Conservation (phyloP, 2,113 vertebrate genomes). For the Miniopterus natalensis region DNA sequence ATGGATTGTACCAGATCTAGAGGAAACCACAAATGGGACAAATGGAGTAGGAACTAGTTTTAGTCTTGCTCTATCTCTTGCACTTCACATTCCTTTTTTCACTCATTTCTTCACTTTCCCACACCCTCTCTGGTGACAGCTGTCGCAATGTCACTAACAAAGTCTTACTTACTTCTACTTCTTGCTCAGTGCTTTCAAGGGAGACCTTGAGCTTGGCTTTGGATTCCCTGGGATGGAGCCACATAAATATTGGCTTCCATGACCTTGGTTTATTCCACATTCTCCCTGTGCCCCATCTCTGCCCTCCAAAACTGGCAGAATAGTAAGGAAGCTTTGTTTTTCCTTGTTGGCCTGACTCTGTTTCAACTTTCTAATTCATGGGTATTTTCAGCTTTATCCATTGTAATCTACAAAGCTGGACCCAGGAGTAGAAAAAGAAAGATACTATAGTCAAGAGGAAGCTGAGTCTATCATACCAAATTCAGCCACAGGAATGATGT, state of each 20-base stretch:
- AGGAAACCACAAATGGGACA: background rate
- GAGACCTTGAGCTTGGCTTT: background rate
- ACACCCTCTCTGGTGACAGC: background rate
- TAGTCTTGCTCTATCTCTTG: background rate
- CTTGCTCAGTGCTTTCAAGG: background rate
- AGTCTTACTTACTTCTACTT: background rate
- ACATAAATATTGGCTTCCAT: background rate
- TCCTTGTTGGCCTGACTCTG: background rate
- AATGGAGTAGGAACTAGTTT: background rate
- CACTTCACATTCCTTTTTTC: background rate
- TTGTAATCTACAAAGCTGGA: background rate
- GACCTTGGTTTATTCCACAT: background rate
- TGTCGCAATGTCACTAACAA: background rate
- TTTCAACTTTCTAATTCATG: background rate
- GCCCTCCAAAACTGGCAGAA: background rate
- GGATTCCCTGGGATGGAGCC: background rate
- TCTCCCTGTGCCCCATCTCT: background rate
- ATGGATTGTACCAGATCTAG: conserved; percentile 52
- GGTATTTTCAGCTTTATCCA: background rate
- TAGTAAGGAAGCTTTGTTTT: conserved; percentile 17
- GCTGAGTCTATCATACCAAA: conserved; percentile 80
- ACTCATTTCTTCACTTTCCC: background rate
- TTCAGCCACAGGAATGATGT: conserved; percentile 91
- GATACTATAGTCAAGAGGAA: background rate
- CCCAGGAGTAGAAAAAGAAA: background rate